Evolutionary conservation across 1,140 invertebrate species (phyloP).

Genomic region (Tetragonula clypearis): DNA sequence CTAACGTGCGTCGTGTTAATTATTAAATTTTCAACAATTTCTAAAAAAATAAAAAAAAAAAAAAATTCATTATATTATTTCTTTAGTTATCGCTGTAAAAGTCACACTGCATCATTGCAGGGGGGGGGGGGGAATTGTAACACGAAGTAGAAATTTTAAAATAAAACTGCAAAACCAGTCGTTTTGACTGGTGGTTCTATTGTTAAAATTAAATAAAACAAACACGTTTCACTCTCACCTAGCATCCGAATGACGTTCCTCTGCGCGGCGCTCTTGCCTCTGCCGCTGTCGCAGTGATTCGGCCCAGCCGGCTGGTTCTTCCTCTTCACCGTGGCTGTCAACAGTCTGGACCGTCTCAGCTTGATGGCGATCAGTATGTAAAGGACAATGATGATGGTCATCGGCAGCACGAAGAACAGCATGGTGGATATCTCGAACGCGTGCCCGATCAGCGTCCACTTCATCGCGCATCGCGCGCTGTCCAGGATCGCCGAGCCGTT

Average conservation of each 20-base stretch:
- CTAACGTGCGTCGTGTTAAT: too few relatives aligned
- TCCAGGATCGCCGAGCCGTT: conserved; percentile 80
- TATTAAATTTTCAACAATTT: too few relatives aligned
- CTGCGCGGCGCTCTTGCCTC: conserved; percentile 77
- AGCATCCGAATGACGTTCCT: conserved; percentile 87
- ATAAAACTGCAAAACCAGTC: too few relatives aligned
- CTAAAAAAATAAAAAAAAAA: too few relatives aligned
- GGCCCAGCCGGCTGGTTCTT: conserved; percentile 68
- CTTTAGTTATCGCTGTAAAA: too few relatives aligned
- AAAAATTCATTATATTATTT: too few relatives aligned
- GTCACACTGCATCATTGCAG: too few relatives aligned
- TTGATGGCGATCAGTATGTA: conserved; percentile 92
- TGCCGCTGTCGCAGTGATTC: conserved; percentile 70
- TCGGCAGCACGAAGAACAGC: conserved; percentile 92
- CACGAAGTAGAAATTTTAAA: too few relatives aligned
- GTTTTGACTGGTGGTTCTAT: too few relatives aligned
- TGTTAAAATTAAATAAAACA: too few relatives aligned
- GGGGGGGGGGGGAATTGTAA: too few relatives aligned
- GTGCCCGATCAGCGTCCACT: conserved; percentile 85
- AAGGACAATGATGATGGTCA: conserved; percentile 92
- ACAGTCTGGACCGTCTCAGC: conserved; percentile 84
- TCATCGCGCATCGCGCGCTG: conserved; percentile 83
- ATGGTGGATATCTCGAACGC: conserved; percentile 92
- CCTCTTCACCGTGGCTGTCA: conserved; percentile 79
- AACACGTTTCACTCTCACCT: conserved; percentile 82